phyloP scores from a whole-genome alignment of 1,140 invertebrate genomes.

The Drosophila suzukii region DNA sequence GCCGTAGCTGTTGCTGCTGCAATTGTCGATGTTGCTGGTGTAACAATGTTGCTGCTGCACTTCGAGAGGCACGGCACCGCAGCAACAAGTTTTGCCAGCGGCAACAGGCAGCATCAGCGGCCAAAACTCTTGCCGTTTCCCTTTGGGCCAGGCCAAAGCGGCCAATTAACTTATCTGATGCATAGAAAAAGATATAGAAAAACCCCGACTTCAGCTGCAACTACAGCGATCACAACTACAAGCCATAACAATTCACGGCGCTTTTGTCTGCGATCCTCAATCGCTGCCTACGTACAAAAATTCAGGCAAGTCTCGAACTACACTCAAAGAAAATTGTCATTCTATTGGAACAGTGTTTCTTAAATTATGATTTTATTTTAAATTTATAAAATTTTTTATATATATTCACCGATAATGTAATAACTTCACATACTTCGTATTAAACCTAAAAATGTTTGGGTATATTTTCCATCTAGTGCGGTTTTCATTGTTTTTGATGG shows the following conservation, averaged over 20 bases:
- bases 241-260: conserved; percentile 31
- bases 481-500: no score
- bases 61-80: conserved; percentile 24
- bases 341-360: no score
- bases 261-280: conserved; percentile 64
- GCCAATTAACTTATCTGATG: conserved; percentile 81
- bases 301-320: neutral
- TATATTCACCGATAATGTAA: no score
- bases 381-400: no score
- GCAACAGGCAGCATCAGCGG: conserved; percentile 7
- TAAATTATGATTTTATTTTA: no score
- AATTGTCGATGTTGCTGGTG: conserved; percentile 17
- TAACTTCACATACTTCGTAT: no score
- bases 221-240: conserved; percentile 33
- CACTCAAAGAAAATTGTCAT: neutral
- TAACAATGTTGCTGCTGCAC: conserved; percentile 39
- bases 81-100: conserved; percentile 36
- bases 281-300: conserved; percentile 26
- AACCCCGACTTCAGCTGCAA: conserved; percentile 23
- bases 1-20: conserved; percentile 1
- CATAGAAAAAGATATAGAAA: conserved; percentile 20
- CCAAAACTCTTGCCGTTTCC: conserved; percentile 45
- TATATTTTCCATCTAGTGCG: no score
- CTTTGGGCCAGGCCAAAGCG: conserved; percentile 79
- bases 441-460: no score